Evolutionary conservation across 2,113 vertebrate genomes (phyloP).

Genomic region (Crypturellus undulatus): DNA sequence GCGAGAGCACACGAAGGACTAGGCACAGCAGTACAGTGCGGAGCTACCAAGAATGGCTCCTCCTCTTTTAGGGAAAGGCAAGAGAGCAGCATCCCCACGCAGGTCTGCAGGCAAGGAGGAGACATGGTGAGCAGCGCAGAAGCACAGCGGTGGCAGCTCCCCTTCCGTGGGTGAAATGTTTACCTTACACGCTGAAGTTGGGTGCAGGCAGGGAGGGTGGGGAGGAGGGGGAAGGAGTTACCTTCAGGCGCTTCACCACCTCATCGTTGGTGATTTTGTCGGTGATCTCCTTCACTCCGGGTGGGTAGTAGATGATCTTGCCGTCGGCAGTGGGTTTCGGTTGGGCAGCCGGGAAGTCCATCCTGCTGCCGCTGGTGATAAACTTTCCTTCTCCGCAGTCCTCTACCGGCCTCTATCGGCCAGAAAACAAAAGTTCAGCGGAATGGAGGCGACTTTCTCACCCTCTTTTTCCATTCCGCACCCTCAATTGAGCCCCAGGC

Average conservation of each 20-base stretch:
- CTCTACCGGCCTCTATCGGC: conserved; percentile 99
- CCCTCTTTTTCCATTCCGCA: conserved; percentile 80
- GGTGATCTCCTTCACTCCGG: conserved; percentile 98
- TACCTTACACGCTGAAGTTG: not conserved
- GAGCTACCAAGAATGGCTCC: accelerated
- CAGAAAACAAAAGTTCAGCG: conserved; percentile 98
- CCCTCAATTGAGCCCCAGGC: conserved; percentile 69
- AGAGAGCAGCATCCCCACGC: not conserved
- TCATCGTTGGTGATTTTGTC: conserved; percentile 99
- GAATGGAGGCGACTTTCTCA: conserved; percentile 82
- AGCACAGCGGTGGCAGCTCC: not conserved
- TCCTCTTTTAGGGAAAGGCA: not conserved
- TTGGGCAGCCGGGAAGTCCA: conserved; percentile 93
- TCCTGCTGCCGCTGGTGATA: conserved; percentile 81
- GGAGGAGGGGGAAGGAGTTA: conserved; percentile 57
- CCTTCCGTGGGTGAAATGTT: not conserved
- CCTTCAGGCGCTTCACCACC: conserved; percentile 97
- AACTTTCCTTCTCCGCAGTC: conserved; percentile 87
- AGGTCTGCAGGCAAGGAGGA: not conserved
- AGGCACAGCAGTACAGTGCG: not conserved
- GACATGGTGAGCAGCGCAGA: not conserved
- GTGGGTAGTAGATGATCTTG: conserved; percentile 95
- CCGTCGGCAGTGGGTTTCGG: conserved; percentile 89
- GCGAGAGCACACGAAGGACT: not conserved
- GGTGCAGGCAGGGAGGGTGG: not conserved